These are phyloP conservation scores for Stomatorhinus walkeri DNA, from an alignment of 2,797 vertebrate species.

Conservation along the genomic window DNA sequence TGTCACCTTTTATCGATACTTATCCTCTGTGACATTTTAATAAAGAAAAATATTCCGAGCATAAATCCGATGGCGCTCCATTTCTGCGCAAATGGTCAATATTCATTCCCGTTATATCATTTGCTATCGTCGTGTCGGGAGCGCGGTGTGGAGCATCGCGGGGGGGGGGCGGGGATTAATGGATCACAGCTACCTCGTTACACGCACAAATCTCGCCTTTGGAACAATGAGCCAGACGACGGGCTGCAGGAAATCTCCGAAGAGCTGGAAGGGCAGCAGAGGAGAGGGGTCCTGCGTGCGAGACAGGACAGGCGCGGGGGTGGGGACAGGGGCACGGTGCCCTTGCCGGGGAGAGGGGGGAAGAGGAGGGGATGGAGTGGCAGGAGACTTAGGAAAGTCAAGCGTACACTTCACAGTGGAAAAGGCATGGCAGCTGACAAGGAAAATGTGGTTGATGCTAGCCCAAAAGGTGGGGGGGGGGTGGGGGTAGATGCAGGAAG, in stretches of 20 bases:
- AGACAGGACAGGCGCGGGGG: slow-evolving; percentile 37
- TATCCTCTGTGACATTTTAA: neutral
- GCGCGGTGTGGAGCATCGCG: neutral
- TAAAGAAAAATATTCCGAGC: neutral
- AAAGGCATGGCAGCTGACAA: slow-evolving; percentile 69
- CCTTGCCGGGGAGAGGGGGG: slow-evolving; percentile 55
- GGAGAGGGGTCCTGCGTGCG: slow-evolving; percentile 60
- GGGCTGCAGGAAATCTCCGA: slow-evolving; percentile 22
- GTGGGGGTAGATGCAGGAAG: slow-evolving; percentile 53
- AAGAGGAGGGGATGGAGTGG: neutral
- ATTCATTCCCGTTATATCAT: neutral
- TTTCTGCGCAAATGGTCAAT: slow-evolving; percentile 5
- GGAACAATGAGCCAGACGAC: slow-evolving; percentile 8
- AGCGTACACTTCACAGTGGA: slow-evolving; percentile 70
- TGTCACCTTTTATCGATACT: neutral
- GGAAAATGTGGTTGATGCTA: slow-evolving; percentile 68
- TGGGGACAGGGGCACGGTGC: slow-evolving; percentile 53
- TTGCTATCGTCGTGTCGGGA: neutral
- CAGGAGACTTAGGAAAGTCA: slow-evolving; percentile 74
- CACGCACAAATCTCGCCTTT: neutral
- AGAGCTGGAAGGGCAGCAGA: slow-evolving; percentile 26
- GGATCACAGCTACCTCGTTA: neutral
- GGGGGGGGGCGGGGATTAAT: neutral
- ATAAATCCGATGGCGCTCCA: neutral
- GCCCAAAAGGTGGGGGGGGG: slow-evolving; percentile 58